These are phyloP conservation scores for Picus viridis DNA, from an alignment of 2,797 vertebrate genomes.

Conservation along the genomic window DNA sequence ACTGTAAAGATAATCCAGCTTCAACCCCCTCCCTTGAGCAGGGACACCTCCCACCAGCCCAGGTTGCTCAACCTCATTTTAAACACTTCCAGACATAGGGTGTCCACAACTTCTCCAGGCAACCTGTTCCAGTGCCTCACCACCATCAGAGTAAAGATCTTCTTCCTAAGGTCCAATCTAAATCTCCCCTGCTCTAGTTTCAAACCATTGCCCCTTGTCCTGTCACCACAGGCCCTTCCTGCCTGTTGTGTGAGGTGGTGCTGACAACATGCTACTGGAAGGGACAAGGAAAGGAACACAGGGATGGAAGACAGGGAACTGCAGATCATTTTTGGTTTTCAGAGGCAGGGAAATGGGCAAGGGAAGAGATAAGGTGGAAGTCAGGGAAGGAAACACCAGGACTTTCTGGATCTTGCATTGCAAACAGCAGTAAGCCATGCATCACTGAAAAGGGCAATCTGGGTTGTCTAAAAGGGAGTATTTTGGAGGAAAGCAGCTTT, in stretches of 20 bases:
- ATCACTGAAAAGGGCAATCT: neutral
- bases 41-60: too few relatives aligned
- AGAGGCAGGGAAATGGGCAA: neutral
- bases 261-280: neutral
- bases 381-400: neutral
- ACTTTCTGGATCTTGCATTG: neutral
- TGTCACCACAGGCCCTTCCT: neutral
- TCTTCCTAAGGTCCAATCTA: too few relatives aligned
- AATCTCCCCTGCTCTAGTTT: too few relatives aligned
- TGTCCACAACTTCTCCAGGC: too few relatives aligned
- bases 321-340: neutral
- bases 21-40: too few relatives aligned
- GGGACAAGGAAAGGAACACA: neutral
- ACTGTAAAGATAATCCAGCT: too few relatives aligned
- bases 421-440: neutral
- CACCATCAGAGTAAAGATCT: too few relatives aligned
- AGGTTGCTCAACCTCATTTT: too few relatives aligned
- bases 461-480: neutral
- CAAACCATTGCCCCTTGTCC: too few relatives aligned
- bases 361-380: neutral
- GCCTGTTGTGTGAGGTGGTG: accelerated
- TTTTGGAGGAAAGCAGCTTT: neutral
- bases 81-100: too few relatives aligned
- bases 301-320: neutral
- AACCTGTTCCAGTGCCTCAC: too few relatives aligned